Base-by-base conservation (phyloP, 2,888 invertebrate genomes). In the Clunio marinus region DNA sequence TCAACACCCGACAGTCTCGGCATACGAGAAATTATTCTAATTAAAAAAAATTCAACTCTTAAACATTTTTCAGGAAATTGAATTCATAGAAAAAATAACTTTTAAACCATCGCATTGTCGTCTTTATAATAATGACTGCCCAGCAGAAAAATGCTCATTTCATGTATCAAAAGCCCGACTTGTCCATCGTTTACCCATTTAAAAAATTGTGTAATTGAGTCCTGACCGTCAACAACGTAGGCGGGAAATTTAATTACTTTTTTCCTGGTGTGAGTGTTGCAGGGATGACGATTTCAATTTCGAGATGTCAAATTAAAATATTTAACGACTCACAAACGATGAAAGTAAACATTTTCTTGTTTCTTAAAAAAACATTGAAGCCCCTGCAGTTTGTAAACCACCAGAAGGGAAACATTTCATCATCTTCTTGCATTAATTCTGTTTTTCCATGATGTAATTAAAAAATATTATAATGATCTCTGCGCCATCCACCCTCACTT, bases 381-480 rank as follows among this genome's bases (percentile, higher is more conserved):
- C n/a, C 41, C 41, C 41, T 41, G 41, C 41, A 41, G 41, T 3
- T 2, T n/a, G 7, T 5, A 51, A 17, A 51, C 22, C 51, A 22
- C 51, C 51, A 51, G 22, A 7, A 51, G 51, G 51, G 17, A 22
- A 51, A 51, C 22, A 10, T 51, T 41, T 51, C 51, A 51, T 51
- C 51, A 51, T 51, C 51, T 51, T 51, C 41, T 51, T 51, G 51
- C 51, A 51, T 51, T 51, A 51, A 51, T 51, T 51, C 10, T 51
- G 20, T 51, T 17, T 32, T 32, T 51, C 22, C 22, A 15, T 22
- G 37, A 32, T 46, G 63, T 63, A 63, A 63, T 63, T 63, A 63
- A 63, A 58, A 63, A 63, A 63, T 62, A 63, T 63, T 63, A 63
- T 63, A 63, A 63, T 63, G 63, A 63, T 63, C 63, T 46, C 24